Percentiles rank a stretch among this genome's conserved stretches.
Conservation (phyloP, 2,888 invertebrate species). For the Ichneumon xanthorius region DNA sequence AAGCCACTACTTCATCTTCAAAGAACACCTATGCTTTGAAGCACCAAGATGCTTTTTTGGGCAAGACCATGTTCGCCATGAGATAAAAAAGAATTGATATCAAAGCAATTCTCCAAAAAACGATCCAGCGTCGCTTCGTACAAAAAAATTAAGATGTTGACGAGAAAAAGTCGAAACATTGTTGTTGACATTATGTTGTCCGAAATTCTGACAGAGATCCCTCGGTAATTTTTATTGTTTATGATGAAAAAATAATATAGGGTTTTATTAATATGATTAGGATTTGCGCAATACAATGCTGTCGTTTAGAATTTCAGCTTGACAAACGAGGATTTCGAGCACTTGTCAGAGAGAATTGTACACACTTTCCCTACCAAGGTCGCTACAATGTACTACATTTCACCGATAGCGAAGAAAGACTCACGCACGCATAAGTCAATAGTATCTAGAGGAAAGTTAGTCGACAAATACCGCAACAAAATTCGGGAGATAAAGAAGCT, state of each 20-base stretch:
- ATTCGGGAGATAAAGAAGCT: slow-evolving; percentile 22
- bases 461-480: slow-evolving; percentile 53
- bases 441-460: slow-evolving; percentile 40
- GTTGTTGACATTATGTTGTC: slow-evolving; percentile 10
- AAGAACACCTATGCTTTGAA: background rate
- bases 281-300: too few relatives aligned
- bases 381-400: slow-evolving; percentile 28
- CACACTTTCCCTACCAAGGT: slow-evolving; percentile 39
- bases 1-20: background rate
- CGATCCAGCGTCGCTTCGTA: background rate
- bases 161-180: slow-evolving; percentile 15
- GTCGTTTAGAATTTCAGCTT: background rate
- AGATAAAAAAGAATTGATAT: slow-evolving; percentile 9
- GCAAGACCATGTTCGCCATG: slow-evolving; percentile 5
- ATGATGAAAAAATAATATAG: background rate
- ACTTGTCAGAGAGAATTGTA: slow-evolving; percentile 35
- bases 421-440: slow-evolving; percentile 30
- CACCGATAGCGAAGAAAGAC: slow-evolving; percentile 26
- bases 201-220: background rate
- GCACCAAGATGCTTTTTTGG: slow-evolving; percentile 3
- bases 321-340: slow-evolving; percentile 37
- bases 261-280: background rate
- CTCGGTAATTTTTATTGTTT: slow-evolving; percentile 14
- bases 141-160: background rate
- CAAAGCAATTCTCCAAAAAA: background rate